These are phyloP conservation scores for Diabrotica balteata DNA, from an alignment of 2,888 invertebrate species.

Conservation along the genomic window DNA sequence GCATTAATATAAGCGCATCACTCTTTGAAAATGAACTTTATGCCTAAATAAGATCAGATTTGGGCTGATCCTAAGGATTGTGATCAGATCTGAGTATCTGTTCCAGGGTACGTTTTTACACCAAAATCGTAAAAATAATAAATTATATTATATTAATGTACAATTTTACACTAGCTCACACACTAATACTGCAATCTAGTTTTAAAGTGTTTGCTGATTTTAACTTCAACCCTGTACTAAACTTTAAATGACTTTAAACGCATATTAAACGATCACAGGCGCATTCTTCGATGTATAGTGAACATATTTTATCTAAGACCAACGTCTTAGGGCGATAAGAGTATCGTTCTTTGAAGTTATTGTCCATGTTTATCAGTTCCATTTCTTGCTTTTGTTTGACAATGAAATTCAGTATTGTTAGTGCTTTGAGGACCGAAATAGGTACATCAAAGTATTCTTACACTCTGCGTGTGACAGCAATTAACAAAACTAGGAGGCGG, in stretches of 20 bases:
- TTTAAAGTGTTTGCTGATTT: no score
- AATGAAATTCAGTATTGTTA: constrained; percentile 1
- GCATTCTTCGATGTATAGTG: constrained; percentile 13
- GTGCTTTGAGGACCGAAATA: not conserved
- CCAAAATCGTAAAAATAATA: no score
- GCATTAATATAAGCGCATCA: no score
- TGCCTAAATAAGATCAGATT: no score
- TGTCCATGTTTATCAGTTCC: not conserved
- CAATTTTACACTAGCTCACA: no score
- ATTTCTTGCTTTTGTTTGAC: not conserved
- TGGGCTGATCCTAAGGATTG: no score
- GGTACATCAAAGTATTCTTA: not conserved
- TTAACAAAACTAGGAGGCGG: not conserved
- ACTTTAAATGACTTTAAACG: not conserved
- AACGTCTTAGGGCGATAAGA: not conserved
- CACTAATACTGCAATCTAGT: no score
- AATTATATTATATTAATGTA: no score
- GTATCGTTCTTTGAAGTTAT: not conserved
- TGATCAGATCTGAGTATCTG: no score
- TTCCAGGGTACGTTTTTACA: no score
- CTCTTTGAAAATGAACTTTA: no score
- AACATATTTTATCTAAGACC: not conserved
- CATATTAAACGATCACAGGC: constrained; percentile 17
- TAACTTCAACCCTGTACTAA: no score
- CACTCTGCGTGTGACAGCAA: not conserved